Base-by-base conservation (phyloP, 1,140 invertebrate genomes). In the Drosophila pachea region DNA sequence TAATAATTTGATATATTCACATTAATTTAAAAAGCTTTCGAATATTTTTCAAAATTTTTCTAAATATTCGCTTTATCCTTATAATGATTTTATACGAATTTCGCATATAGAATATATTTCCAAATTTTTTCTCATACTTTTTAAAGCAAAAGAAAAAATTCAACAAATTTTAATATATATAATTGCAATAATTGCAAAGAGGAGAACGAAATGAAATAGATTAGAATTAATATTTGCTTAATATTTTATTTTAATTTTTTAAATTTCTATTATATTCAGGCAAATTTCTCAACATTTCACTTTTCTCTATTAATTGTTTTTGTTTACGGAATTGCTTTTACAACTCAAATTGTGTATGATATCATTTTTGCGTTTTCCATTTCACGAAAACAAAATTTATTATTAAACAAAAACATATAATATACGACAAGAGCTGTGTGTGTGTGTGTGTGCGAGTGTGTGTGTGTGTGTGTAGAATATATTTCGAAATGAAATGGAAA, bases 401-500 rank as follows among this genome's bases (percentile, higher is more conserved):
- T 67, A 59, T 56, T 33, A 12, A 74, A 60, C 71, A 63, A 62
- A 22, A 49, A 66, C 43, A 77, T 76, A 76, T 52, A 73, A 67
- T 60, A 55, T 58, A 36, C 45, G n/a, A n/a, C n/a, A n/a, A 47
- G 11, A 38, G 16, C n/a, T 22, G 2, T 35, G 8, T 43, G 8
- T 64, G 12, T 38, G 11, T 31, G 5, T 56, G 6, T 38, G 4
- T 35, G 31, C 31, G 32, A 35, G 14, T 33, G 9, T 64, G 38
- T 33, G 52, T 49, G 33, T 48, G 29, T 40, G 43, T n/a, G 53
- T 59, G 29, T 40, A 50, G 32, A 67, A 53, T 38, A 42, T 55
- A 61, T 77, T 77, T 74, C 31, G 63, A 74, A 78, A 78, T 63
- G 49, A 71, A 76, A 82, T 83, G 67, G 67, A 83, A 83, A 82